Conservation (phyloP, 1,140 invertebrate species). For the Saccostrea glomerata region DNA sequence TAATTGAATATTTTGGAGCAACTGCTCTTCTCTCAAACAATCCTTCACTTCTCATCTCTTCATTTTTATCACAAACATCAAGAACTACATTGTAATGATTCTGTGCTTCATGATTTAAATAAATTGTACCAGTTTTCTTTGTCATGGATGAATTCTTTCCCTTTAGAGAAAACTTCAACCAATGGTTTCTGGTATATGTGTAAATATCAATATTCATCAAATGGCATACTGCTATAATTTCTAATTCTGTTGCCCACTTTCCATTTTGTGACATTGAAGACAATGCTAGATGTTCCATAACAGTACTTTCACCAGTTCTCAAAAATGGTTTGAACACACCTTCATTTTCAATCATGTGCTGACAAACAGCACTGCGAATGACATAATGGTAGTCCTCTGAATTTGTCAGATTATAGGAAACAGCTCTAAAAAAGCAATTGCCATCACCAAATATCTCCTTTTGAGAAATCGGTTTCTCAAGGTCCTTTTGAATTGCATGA, state of each 20-base stretch:
- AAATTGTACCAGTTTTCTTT: not conserved
- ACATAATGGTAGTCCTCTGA: not conserved
- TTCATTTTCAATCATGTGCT: not conserved
- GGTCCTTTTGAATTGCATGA: not conserved
- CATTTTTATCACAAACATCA: not conserved
- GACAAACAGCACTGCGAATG: not conserved
- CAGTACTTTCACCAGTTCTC: not conserved
- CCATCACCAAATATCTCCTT: slow-evolving; percentile 16
- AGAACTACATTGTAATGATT: slow-evolving; percentile 32
- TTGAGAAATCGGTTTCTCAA: not conserved
- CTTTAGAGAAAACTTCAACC: not conserved
- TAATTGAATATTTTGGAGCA: not conserved
- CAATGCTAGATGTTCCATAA: not conserved
- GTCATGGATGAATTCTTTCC: not conserved
- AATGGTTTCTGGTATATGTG: not conserved
- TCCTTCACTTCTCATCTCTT: too few relatives aligned
- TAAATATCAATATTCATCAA: not conserved
- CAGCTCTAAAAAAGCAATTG: slow-evolving; percentile 37
- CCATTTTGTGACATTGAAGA: not conserved
- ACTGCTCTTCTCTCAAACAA: not conserved
- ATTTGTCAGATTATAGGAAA: not conserved
- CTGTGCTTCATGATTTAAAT: not conserved
- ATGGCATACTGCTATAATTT: slow-evolving; percentile 1
- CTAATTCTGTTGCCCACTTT: slow-evolving; percentile 19
- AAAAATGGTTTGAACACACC: not conserved